phyloP scores from a whole-genome alignment of 2,888 invertebrate species.

The Drosophila setosimentum region DNA sequence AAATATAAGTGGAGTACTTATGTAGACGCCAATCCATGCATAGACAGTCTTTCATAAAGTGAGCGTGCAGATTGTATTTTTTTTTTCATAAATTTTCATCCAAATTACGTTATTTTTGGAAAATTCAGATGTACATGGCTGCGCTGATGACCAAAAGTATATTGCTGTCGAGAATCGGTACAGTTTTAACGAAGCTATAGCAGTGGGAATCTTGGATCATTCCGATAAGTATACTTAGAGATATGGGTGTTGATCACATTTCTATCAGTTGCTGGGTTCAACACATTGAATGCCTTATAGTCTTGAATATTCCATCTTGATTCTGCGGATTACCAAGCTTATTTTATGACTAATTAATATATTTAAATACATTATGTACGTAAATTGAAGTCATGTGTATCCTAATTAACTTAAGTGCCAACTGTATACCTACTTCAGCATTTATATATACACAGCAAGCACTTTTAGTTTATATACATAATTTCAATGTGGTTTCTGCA shows the following conservation, averaged over 20 bases:
- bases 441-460: neutral
- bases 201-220: neutral
- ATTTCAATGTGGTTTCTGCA: constrained; percentile 10
- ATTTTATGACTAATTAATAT: neutral
- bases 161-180: neutral
- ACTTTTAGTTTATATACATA: neutral
- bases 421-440: neutral
- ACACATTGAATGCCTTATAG: neutral
- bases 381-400: neutral
- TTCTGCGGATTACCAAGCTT: neutral
- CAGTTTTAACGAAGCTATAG: neutral
- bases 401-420: neutral
- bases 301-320: neutral
- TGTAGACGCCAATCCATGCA: neutral
- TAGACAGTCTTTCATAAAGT: neutral
- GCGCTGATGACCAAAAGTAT: neutral
- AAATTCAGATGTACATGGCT: too few species aligned
- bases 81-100: neutral
- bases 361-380: neutral
- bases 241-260: neutral
- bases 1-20: neutral
- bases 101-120: neutral
- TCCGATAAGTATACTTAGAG: neutral
- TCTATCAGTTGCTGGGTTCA: neutral
- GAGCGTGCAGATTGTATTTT: neutral